These are phyloP conservation scores for Muscidifurax raptorellus DNA, from an alignment of 1,140 invertebrate species.

Conservation along the genomic window DNA sequence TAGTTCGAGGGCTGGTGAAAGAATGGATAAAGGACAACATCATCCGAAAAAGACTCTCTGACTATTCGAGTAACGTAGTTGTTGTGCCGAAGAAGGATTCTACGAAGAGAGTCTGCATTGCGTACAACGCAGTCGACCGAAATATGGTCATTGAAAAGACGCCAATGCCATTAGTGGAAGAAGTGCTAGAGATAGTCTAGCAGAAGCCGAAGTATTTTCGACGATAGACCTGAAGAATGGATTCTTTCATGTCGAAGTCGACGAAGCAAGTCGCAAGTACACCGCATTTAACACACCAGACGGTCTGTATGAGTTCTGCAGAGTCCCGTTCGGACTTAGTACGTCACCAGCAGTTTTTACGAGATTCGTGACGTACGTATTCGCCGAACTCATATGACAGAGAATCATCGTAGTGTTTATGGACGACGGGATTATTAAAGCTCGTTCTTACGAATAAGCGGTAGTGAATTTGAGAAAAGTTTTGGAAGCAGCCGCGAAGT, in stretches of 20 bases:
- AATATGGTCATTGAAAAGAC: slow-evolving; percentile 11
- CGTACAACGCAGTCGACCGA: slow-evolving; percentile 30
- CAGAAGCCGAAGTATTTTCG: slow-evolving; percentile 55
- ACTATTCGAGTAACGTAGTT: slow-evolving; percentile 70
- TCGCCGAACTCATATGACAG: not conserved
- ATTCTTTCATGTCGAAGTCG: slow-evolving; percentile 66
- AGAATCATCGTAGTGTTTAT: slow-evolving; percentile 30
- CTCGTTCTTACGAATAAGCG: not conserved
- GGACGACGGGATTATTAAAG: slow-evolving; percentile 41
- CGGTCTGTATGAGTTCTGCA: slow-evolving; percentile 57
- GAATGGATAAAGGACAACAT: slow-evolving; percentile 58
- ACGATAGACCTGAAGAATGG: slow-evolving; percentile 66
- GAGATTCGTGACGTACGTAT: slow-evolving; percentile 33
- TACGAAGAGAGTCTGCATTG: too few relatives aligned
- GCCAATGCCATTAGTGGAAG: slow-evolving; percentile 51
- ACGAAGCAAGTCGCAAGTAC: slow-evolving; percentile 58
- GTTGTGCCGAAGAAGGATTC: slow-evolving; percentile 70
- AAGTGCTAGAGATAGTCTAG: slow-evolving; percentile 47
- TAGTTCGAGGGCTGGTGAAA: slow-evolving; percentile 55
- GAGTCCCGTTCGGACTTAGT: slow-evolving; percentile 64
- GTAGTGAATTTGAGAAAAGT: not conserved
- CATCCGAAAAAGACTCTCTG: slow-evolving; percentile 57
- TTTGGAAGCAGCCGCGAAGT: not conserved
- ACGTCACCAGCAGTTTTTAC: slow-evolving; percentile 38
- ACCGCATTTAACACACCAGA: slow-evolving; percentile 60